Base-by-base conservation (phyloP, 2,888 invertebrate species). In the Leucozona laternaria region DNA sequence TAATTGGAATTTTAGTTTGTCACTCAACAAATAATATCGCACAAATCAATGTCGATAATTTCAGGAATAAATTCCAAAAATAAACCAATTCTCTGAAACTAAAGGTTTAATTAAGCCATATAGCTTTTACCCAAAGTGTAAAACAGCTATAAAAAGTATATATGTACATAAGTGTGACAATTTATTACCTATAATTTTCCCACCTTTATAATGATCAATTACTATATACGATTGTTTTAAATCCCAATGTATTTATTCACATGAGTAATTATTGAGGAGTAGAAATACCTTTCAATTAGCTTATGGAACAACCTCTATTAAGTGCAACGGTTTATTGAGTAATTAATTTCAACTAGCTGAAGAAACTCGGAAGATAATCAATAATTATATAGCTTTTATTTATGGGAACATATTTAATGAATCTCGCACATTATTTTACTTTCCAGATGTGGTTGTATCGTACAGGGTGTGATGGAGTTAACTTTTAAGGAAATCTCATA, bases 271-370 rank as follows among this genome's bases (percentile, higher is more conserved):
- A 53, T 53, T 22, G 22, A 22, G 50, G 25, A 53, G 53, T 15
- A 25, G 25, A 15, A 53, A 53, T 53, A 53, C 25, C 53, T 53
- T 25, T 53, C 22, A 53, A 53, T 53, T 53, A 53, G 25, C 6
- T 53, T 53, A n/a, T 53, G 15, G 10, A 53, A 25, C 53, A 53
- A 15, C 7, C 25, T 25, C 53, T 15, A 53, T 53, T 53, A 25
- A 53, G 13, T 22, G 7, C 25, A 53, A 25, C 15, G 15, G 15
- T 53, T 53, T 53, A 53, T 53, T 53, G 25, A 53, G 53, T 15
- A 53, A 53, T 53, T 53, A 53, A 53, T 22, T 50, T 50, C 22
- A 20, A 22, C 48, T 48, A 31, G 31, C 11, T 53, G 11, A 53
- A 1, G 1, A 25, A 53, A 25, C 22, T 53, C 15, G 15, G 15